Evolutionary conservation across 2,113 vertebrate species (phyloP), one percentile per base, ranked within the genome.

Genomic region (Corythornis madagascariensis): DNA sequence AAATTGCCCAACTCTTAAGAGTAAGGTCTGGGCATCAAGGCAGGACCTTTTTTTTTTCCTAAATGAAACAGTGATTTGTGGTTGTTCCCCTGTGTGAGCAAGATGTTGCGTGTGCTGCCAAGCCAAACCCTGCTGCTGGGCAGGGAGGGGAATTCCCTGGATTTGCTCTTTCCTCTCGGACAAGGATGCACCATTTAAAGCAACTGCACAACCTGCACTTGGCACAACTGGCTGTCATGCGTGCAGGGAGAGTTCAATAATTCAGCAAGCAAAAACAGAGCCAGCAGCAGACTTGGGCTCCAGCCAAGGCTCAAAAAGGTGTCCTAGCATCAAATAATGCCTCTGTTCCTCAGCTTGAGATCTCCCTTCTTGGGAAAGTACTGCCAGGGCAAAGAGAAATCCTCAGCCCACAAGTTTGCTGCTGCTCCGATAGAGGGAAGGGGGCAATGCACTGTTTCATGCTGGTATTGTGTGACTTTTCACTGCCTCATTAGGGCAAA

Each of bases 71-170:
- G 45, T 3, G 3, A 52, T 74, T 2, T 71, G 38, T 1, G 3
- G 29, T 48, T 22, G 14, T 53, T 94, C 45, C 42, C 50, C 25
- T 64, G 21, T 1, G 0, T 6, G 26, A 81, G 43, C 55, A 50
- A 67, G 48, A 4, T 2, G 1, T 26, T 9, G 8, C 3, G 4
- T 8, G 28, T 86, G 72, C 26, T 86, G 75, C 63, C 48, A 40
- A 94, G 35, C 35, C 38, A 86, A 90, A 48, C 47, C 47, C 35
- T 74, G 60, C 55, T 38, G 56, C 53, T 0, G 18, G 55, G 43
- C 72, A 83, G 83, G 80, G 60, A 87, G 60, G 91, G 79, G 91
- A 89, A 90, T 94, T 82, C 94, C 93, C 78, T 65, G 52, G 76
- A 20, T 93, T 83, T 86, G 70, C 94, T 76, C 66, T 40, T 74